A percentile compares a stretch with the other conserved stretches of the same genome.
These are phyloP conservation scores for Pungitius pungitius DNA, from an alignment of 2,113 vertebrate genomes.

Conservation along the genomic window DNA sequence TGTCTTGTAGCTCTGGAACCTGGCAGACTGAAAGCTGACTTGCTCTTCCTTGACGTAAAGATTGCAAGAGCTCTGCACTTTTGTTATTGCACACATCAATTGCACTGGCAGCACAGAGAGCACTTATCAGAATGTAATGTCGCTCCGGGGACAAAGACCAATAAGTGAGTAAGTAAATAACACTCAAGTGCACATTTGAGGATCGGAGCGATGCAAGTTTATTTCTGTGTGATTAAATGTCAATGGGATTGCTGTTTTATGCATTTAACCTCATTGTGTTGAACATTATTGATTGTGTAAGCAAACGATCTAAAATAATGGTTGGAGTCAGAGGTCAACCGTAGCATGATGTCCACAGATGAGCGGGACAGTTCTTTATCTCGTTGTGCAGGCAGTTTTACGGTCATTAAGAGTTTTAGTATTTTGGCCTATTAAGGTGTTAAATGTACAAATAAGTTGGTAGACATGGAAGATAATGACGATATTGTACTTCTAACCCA, in stretches of 20 bases:
- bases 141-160: constrained; percentile 42
- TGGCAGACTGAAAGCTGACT: constrained; percentile 30
- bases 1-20: neutral
- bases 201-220: constrained; percentile 12
- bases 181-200: constrained; percentile 37
- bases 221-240: constrained; percentile 49
- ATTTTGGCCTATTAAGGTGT: neutral
- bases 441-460: neutral
- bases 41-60: constrained; percentile 40
- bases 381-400: neutral
- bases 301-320: constrained; percentile 44
- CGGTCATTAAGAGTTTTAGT: neutral
- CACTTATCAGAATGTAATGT: constrained; percentile 46
- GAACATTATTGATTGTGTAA: constrained; percentile 37
- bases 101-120: constrained; percentile 22
- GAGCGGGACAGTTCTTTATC: constrained; percentile 7
- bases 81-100: constrained; percentile 62
- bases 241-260: constrained; percentile 35
- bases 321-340: constrained; percentile 25
- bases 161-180: constrained; percentile 49
- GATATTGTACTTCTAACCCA: neutral
- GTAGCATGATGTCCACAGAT: constrained; percentile 2
- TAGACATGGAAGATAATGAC: neutral
- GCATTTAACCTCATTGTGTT: constrained; percentile 33
- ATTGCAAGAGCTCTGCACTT: constrained; percentile 47